Evolutionary conservation across 2,113 vertebrate species (phyloP), one percentile per base, ranked within the genome.

Genomic region (Eclectus roratus): DNA sequence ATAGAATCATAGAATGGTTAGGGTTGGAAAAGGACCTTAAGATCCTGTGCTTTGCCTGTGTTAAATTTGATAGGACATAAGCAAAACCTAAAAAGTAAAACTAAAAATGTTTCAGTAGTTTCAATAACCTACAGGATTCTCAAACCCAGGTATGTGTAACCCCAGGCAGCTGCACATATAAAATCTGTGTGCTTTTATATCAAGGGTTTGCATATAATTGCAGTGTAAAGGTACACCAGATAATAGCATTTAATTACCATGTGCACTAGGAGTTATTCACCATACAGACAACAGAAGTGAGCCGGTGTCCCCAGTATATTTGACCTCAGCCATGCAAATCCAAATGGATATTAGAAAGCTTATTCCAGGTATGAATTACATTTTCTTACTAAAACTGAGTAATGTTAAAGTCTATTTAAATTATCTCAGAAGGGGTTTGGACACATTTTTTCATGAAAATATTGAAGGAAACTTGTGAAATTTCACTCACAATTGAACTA

Each of bases 271-370:
- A 37, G 17, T 23, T 86, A 49, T 33, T 39, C 58, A 2, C 37
- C 37, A 28, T 35, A 35, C 8, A 25, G 47, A 16, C 5, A 68
- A 24, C 31, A 64, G 39, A 37, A 80, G 24, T 2, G 8, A 56
- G 11, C 7, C 21, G 2, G 2, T n/a, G 17, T 49, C 44, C 28
- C n/a, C 41, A 61, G 0, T n/a, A 6, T 14, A 6, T 35, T 39
- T 66, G n/a, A 27, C 23, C 41, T 68, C 44, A 46, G 20, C 19
- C 46, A 43, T 25, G 24, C 20, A 28, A 66, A 12, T 31, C 39
- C 64, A 71, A 47, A 39, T 41, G 27, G 37, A 8, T 12, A 10
- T 56, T 60, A 65, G 14, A 44, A 64, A 87, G 28, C 2, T 61
- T 69, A 29, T 39, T 85, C 29, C 50, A 66, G 21, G 3, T 20